Percentiles rank a stretch among this genome's conserved stretches.
phyloP scores from a whole-genome alignment of 2,888 invertebrate genomes.

The Nomada fucata region DNA sequence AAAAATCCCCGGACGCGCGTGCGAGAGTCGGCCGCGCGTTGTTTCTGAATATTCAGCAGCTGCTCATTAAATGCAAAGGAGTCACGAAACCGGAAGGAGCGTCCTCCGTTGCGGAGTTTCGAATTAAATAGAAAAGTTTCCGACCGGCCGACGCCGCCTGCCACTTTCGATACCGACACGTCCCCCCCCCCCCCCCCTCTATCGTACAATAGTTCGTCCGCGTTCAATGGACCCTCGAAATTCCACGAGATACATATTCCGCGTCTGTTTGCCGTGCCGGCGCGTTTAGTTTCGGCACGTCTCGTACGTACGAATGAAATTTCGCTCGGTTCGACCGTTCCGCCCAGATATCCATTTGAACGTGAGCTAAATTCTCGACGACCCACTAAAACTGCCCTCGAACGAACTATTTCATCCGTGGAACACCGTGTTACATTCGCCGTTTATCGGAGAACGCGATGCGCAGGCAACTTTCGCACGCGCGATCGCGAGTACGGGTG shows the following conservation, averaged over 20 bases:
- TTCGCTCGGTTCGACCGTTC: not conserved
- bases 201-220: constrained; percentile 11
- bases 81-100: constrained; percentile 54
- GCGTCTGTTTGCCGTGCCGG: not conserved
- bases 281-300: not conserved
- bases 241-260: not conserved
- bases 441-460: too few species aligned
- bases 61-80: constrained; percentile 62
- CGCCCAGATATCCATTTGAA: not conserved
- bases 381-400: not conserved
- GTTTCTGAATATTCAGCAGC: constrained; percentile 57
- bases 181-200: not conserved
- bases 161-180: constrained; percentile 30
- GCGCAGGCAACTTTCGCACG: not conserved
- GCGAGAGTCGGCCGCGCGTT: constrained; percentile 17
- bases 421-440: not conserved
- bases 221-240: constrained; percentile 30
- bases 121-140: constrained; percentile 60
- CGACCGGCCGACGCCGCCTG: constrained; percentile 19
- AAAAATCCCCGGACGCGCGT: not conserved
- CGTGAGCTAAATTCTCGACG: not conserved
- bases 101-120: constrained; percentile 27
- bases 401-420: not conserved
- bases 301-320: not conserved
- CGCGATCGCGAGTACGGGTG: not conserved